These are phyloP conservation scores for Celastrina argiolus DNA, from an alignment of 2,888 invertebrate species.

Conservation along the genomic window DNA sequence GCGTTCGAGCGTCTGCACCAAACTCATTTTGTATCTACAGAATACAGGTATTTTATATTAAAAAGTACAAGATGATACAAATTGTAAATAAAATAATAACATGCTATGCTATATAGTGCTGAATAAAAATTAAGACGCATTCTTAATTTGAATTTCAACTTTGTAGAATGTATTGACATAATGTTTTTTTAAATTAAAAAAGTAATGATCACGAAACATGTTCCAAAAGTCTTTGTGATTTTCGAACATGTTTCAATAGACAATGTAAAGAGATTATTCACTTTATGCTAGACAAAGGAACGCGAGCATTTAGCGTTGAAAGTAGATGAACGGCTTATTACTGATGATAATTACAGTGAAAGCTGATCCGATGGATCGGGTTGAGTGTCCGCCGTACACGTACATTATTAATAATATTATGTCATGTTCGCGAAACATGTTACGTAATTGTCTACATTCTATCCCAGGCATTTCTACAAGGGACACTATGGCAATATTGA, in stretches of 20 bases:
- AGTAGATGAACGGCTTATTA: conserved; percentile 48
- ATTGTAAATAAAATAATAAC: too few species aligned
- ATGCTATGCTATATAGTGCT: too few species aligned
- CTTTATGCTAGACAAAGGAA: not conserved
- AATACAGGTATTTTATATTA: not conserved
- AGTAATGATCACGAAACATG: not conserved
- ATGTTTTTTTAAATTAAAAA: not conserved
- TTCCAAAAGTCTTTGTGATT: not conserved
- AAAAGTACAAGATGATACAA: not conserved
- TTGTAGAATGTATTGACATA: too few species aligned
- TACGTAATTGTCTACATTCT: conserved; percentile 26
- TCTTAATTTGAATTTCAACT: too few species aligned
- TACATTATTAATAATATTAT: conserved; percentile 19
- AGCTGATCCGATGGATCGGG: conserved; percentile 41
- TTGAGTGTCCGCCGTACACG: conserved; percentile 15
- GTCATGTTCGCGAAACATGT: conserved; percentile 13
- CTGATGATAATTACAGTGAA: conserved; percentile 53
- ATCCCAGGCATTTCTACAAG: conserved; percentile 10
- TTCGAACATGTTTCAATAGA: not conserved
- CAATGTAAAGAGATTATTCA: not conserved
- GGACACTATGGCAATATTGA: not conserved
- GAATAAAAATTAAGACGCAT: too few species aligned
- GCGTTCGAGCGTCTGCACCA: not conserved
- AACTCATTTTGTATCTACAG: not conserved
- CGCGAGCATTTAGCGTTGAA: conserved; percentile 13